phyloP scores from a whole-genome alignment of 2,113 vertebrate genomes.

The Phodopus roborovskii region DNA sequence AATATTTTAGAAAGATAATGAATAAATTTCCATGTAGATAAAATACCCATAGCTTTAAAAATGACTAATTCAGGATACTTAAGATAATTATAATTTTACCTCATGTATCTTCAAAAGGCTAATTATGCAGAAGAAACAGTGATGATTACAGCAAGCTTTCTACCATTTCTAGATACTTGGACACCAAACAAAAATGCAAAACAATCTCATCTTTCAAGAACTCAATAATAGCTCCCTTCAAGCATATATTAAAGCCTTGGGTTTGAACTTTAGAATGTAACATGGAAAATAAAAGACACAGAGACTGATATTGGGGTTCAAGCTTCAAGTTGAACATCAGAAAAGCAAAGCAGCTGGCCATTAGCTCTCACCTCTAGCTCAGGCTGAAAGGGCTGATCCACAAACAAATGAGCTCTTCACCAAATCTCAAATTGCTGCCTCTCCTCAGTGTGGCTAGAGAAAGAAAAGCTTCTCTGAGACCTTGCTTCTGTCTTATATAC shows the following conservation, averaged over 20 bases:
- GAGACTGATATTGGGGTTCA: no score
- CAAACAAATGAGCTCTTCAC: no score
- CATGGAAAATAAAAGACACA: no score
- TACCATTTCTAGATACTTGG: constrained; percentile 13
- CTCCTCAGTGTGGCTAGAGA: no score
- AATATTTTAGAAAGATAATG: constrained; percentile 64
- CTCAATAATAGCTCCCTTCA: not conserved
- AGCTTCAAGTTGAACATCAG: no score
- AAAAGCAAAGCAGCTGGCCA: no score
- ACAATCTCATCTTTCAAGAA: not conserved
- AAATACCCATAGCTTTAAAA: constrained; percentile 68
- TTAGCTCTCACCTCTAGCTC: no score
- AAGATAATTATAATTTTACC: constrained; percentile 68
- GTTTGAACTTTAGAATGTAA: not conserved
- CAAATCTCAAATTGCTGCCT: no score
- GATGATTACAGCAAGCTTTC: constrained; percentile 25
- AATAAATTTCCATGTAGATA: constrained; percentile 61
- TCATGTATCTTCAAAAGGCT: constrained; percentile 50
- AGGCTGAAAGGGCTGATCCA: no score
- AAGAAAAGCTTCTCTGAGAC: no score
- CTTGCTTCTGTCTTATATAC: no score
- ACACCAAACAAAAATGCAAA: not conserved
- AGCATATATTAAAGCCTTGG: not conserved
- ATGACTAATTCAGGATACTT: constrained; percentile 48
- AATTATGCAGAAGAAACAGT: constrained; percentile 58